A percentile compares a stretch with the other conserved stretches of the same genome.
Evolutionary conservation across 2,888 invertebrate genomes (phyloP).

Genomic region (Thalpophila matura): DNA sequence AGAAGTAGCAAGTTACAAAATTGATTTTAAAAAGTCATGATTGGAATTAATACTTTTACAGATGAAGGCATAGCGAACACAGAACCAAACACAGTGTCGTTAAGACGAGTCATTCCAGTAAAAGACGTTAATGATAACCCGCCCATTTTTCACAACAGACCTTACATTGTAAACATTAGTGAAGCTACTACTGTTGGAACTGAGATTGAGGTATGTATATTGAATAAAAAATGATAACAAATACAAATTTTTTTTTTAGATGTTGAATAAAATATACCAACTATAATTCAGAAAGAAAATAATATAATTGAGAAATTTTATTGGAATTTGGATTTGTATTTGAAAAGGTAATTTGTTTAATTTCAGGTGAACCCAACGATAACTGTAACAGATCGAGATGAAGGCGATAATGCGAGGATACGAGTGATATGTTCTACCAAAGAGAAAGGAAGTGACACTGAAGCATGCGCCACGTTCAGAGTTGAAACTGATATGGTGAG

Average conservation of each 20-base stretch:
- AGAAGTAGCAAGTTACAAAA: too few relatives aligned
- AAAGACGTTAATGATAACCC: constrained; percentile 95
- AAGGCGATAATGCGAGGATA: constrained; percentile 93
- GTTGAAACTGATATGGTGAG: constrained; percentile 92
- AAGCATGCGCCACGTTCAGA: constrained; percentile 93
- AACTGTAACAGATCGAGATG: constrained; percentile 93
- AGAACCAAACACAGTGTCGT: constrained; percentile 95
- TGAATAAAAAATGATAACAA: neutral
- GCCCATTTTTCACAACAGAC: constrained; percentile 93
- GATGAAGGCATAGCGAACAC: constrained; percentile 93
- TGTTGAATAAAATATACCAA: too few relatives aligned
- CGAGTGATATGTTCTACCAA: constrained; percentile 91
- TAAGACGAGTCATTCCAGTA: constrained; percentile 94
- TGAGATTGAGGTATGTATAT: constrained; percentile 88
- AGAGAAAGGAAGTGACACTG: constrained; percentile 91
- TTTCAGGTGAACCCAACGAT: constrained; percentile 90
- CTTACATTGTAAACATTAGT: constrained; percentile 93
- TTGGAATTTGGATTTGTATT: too few relatives aligned
- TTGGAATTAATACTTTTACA: constrained; percentile 66
- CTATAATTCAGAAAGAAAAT: too few relatives aligned
- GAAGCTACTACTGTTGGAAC: constrained; percentile 93
- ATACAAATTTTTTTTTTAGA: too few relatives aligned
- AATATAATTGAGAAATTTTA: too few relatives aligned
- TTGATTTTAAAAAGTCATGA: neutral
- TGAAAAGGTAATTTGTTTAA: neutral